phyloP scores from a whole-genome alignment of 2,888 invertebrate species.

The Beris chalybata region DNA sequence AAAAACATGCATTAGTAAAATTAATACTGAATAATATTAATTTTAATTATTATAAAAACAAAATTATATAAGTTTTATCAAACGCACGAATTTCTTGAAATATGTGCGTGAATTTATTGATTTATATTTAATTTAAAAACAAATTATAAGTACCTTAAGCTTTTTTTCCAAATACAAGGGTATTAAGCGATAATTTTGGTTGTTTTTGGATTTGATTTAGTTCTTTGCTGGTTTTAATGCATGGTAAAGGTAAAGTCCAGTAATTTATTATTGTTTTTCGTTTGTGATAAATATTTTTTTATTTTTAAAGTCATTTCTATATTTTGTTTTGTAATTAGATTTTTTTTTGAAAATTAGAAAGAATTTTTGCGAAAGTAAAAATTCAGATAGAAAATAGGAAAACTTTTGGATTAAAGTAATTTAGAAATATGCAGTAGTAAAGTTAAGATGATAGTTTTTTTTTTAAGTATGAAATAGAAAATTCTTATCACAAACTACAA shows the following conservation, averaged over 20 bases:
- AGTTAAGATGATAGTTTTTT: too few species aligned
- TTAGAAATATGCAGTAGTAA: too few species aligned
- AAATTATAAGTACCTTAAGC: conserved; percentile 26
- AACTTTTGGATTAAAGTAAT: background rate
- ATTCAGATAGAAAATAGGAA: background rate
- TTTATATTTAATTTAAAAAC: too few species aligned
- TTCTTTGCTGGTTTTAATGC: conserved; percentile 22
- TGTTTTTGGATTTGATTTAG: conserved; percentile 17
- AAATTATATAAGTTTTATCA: too few species aligned
- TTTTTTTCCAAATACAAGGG: conserved; percentile 19
- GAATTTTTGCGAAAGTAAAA: background rate
- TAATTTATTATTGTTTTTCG: conserved; percentile 18
- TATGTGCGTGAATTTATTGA: too few species aligned
- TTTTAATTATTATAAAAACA: too few species aligned
- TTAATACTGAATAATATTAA: too few species aligned
- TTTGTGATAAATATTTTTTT: conserved; percentile 29
- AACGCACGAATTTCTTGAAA: too few species aligned
- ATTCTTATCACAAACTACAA: conserved; percentile 12
- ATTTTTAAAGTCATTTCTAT: background rate
- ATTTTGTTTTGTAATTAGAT: background rate
- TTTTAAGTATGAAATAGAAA: too few species aligned
- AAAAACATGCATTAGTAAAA: conserved; percentile 24
- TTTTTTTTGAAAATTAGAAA: background rate
- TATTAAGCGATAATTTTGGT: conserved; percentile 20
- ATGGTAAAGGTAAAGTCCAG: conserved; percentile 13